Conservation (phyloP, 2,888 invertebrate genomes). For the Dioctria rufipes region DNA sequence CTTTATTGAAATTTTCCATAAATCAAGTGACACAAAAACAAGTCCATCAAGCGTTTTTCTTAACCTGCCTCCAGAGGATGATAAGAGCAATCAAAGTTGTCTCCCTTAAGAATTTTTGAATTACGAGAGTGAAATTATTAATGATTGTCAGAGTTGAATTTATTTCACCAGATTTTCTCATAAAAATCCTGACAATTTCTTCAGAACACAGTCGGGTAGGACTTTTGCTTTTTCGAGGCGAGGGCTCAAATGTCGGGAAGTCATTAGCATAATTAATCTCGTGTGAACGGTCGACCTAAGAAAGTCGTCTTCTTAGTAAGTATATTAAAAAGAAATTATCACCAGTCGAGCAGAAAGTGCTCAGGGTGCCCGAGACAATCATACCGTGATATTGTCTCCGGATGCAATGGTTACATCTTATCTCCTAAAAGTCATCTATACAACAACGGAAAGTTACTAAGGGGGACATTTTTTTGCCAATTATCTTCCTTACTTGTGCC, state of each 20-base stretch:
- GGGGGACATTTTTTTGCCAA: conserved; percentile 16
- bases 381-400: not conserved
- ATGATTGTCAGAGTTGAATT: conserved; percentile 17
- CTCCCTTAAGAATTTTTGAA: conserved; percentile 2
- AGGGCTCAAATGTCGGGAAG: conserved; percentile 34
- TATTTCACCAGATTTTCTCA: conserved; percentile 8
- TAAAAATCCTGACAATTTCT: conserved; percentile 7
- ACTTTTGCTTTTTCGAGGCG: not conserved
- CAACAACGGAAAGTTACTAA: not conserved
- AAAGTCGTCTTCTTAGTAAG: conserved; percentile 6
- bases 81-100: conserved; percentile 10
- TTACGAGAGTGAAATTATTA: conserved; percentile 14
- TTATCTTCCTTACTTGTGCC: conserved; percentile 15
- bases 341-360: not conserved
- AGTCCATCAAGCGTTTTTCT: conserved; percentile 22
- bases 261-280: conserved; percentile 56
- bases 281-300: conserved; percentile 32
- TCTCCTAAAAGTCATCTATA: conserved; percentile 56
- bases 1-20: conserved; percentile 1
- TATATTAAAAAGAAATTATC: conserved; percentile 57
- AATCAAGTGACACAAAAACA: conserved; percentile 16
- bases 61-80: conserved; percentile 4
- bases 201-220: not conserved
- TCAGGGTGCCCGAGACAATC: conserved; percentile 6
- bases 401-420: conserved; percentile 54